Percentiles rank a stretch among this genome's conserved stretches.
Evolutionary conservation across 2,113 vertebrate species (phyloP).

Genomic region (Pholis gunnellus): DNA sequence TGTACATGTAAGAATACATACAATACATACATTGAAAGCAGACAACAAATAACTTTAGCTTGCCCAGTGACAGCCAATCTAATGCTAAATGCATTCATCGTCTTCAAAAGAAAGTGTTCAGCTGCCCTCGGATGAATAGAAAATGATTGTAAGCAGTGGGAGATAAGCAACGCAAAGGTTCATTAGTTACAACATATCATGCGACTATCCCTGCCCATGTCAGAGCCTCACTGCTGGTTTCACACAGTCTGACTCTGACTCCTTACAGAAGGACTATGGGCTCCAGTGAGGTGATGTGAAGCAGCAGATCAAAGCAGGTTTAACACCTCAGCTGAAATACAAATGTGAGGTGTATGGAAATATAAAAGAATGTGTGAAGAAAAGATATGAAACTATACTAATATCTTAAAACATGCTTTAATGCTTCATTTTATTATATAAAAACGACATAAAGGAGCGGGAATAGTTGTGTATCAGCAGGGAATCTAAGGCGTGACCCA

Average conservation of each 20-base stretch:
- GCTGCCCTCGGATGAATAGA: constrained; percentile 24
- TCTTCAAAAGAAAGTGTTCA: constrained; percentile 9
- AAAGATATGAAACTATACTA: constrained; percentile 50
- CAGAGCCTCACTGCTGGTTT: constrained; percentile 31
- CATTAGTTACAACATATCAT: constrained; percentile 44
- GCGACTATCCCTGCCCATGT: constrained; percentile 55
- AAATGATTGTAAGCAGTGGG: constrained; percentile 1
- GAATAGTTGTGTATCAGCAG: constrained; percentile 31
- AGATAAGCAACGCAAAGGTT: constrained; percentile 27
- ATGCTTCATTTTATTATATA: constrained; percentile 47
- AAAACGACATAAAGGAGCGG: constrained; percentile 40
- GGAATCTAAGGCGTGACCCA: constrained; percentile 10
- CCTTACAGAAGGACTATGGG: constrained; percentile 32
- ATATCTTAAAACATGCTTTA: constrained; percentile 53
- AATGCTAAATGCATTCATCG: constrained; percentile 7
- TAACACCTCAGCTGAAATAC: constrained; percentile 25
- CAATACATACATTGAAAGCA: constrained; percentile 38
- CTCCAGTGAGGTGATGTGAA: constrained; percentile 63
- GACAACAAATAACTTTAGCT: neutral
- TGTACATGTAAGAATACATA: constrained; percentile 63
- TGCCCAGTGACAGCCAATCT: constrained; percentile 2
- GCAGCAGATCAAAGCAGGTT: constrained; percentile 18
- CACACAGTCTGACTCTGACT: constrained; percentile 36
- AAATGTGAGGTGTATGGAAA: constrained; percentile 21
- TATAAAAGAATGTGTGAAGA: constrained; percentile 34